Conservation (phyloP, 2,888 invertebrate species). For the Leptinotarsa peninsularis region DNA sequence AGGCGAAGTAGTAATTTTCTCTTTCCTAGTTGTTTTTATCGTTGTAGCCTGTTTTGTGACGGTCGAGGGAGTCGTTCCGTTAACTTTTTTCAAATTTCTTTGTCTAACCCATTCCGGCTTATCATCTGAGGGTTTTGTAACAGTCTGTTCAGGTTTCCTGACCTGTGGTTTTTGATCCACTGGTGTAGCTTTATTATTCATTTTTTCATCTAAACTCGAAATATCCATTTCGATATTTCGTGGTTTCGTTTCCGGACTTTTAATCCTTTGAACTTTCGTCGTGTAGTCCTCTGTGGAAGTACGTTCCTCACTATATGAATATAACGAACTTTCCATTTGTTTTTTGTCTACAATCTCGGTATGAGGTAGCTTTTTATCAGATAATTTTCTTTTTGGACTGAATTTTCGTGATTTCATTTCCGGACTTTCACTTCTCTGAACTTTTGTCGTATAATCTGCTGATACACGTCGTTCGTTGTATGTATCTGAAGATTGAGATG, state of each 20-base stretch:
- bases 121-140: conserved; percentile 64
- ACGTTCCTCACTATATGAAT: conserved; percentile 50
- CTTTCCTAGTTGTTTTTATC: conserved; percentile 9
- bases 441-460: conserved; percentile 44
- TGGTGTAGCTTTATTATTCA: neutral
- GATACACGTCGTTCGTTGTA: conserved; percentile 51
- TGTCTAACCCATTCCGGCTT: conserved; percentile 75
- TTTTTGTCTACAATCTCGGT: conserved; percentile 29
- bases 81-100: conserved; percentile 72
- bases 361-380: neutral
- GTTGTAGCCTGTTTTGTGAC: conserved; percentile 33
- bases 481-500: conserved; percentile 44
- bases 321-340: conserved; percentile 30
- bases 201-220: neutral
- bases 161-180: neutral
- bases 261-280: conserved; percentile 7
- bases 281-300: conserved; percentile 48
- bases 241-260: conserved; percentile 5
- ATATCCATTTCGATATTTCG: conserved; percentile 42
- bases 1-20: conserved; percentile 61
- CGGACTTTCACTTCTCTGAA: conserved; percentile 10
- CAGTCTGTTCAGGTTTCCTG: neutral
- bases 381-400: conserved; percentile 45
- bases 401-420: conserved; percentile 7
- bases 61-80: conserved; percentile 54